Conservation (phyloP, 2,797 vertebrate species). For the Phyllotis vaccarum region DNA sequence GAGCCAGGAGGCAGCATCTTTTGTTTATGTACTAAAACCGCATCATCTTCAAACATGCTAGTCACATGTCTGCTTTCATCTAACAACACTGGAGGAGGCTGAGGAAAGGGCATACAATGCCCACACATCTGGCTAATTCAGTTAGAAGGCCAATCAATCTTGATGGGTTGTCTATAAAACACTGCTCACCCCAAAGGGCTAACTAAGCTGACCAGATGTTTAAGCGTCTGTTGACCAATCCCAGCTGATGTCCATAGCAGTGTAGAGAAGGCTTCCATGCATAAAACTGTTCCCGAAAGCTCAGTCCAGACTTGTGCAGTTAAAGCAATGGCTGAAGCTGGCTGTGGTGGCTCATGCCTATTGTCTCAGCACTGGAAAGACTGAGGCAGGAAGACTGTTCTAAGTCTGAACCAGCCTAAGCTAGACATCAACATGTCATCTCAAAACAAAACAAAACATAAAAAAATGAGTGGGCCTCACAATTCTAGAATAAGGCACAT, state of each 20-base stretch:
- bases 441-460: neutral
- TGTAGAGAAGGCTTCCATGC: constrained; percentile 39
- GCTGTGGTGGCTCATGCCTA: neutral
- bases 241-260: constrained; percentile 47
- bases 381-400: neutral
- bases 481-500: neutral
- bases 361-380: neutral
- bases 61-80: constrained; percentile 76
- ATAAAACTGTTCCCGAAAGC: constrained; percentile 8
- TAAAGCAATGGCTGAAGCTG: neutral
- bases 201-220: constrained; percentile 82
- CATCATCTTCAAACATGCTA: constrained; percentile 77
- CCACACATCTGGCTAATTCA: constrained; percentile 85
- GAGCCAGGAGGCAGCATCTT: constrained; percentile 74
- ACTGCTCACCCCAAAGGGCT: constrained; percentile 74
- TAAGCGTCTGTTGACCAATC: constrained; percentile 75
- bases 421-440: neutral
- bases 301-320: constrained; percentile 41
- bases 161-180: constrained; percentile 81
- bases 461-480: neutral
- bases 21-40: constrained; percentile 79
- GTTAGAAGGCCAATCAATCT: constrained; percentile 83
- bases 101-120: constrained; percentile 80
- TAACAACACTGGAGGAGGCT: constrained; percentile 78
- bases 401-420: neutral